phyloP scores from a whole-genome alignment of 2,888 invertebrate species.

The Leptinotarsa juncta region DNA sequence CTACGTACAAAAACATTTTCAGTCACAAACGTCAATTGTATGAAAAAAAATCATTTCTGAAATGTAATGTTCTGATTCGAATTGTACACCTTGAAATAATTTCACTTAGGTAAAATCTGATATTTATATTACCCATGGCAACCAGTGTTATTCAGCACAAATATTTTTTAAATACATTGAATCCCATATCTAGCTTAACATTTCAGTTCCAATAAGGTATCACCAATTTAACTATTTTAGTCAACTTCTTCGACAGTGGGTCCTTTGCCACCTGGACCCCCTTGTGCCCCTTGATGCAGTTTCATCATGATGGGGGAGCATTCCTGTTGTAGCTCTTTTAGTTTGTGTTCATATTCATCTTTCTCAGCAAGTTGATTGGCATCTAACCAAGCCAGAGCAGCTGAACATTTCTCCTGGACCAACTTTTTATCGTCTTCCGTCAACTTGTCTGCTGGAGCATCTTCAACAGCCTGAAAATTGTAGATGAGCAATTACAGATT shows the following conservation, averaged over 20 bases:
- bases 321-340: slow-evolving; percentile 80
- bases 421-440: slow-evolving; percentile 77
- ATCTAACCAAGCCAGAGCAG: slow-evolving; percentile 85
- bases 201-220: background rate
- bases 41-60: too few relatives aligned
- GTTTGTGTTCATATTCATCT: slow-evolving; percentile 80
- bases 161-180: background rate
- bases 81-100: too few relatives aligned
- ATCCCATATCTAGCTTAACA: background rate
- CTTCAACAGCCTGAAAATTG: slow-evolving; percentile 71
- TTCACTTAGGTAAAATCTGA: too few relatives aligned
- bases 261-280: slow-evolving; percentile 61
- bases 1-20: too few relatives aligned
- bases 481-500: background rate
- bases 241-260: slow-evolving; percentile 80
- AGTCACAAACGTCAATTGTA: too few relatives aligned
- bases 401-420: slow-evolving; percentile 76
- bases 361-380: slow-evolving; percentile 81
- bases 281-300: slow-evolving; percentile 73
- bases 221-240: slow-evolving; percentile 58
- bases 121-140: too few relatives aligned
- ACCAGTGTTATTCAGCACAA: background rate
- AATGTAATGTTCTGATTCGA: too few relatives aligned
- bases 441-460: slow-evolving; percentile 74
- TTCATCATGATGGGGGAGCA: slow-evolving; percentile 87